Base-by-base conservation (phyloP, 2,113 vertebrate species). In the Anser cygnoides region DNA sequence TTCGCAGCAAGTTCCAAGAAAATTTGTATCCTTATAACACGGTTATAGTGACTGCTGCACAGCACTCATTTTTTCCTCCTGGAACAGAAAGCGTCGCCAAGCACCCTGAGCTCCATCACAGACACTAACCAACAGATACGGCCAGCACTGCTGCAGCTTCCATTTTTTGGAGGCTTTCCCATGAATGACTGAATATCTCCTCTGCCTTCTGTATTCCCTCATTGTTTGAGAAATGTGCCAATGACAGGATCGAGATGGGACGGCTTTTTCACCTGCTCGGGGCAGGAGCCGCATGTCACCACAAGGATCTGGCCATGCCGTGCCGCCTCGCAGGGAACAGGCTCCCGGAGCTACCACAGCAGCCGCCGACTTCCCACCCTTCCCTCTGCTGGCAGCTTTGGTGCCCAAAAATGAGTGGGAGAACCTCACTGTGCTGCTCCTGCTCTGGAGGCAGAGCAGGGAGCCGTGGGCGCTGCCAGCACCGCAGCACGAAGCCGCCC, bases 301-400 rank as follows among this genome's bases (percentile, higher is more conserved):
- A 6, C 3, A 7, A 14, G 6, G 35, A 10, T 10, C 50, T 11
- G 50, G 6, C 43, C 3, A 37, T 35, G 70, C 44, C 59, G 0
- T 1, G 41, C 43, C 76, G 29, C 70, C 62, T 2, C 3, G 29
- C 41, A 11, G 13, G 26, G 54, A 41, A 68, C n/a, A 33, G 18
- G 39, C 19, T 54, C 63, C 59, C 15, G 4, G 16, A 16, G 46
- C 8, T 5, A 22, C 16, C 35, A 6, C 52, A 41, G 67, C 54
- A 39, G 46, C 44, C 12, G 1, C 8, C 3, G 5, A 9, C 65
- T 29, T 35, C 80, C 43, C 67, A 29, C 54, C 44, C 44, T 61
- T 54, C 52, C 57, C 41, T 37, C 31, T 13, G 3, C 66, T 3
- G 31, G 74, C 73, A 84, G 81, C 55, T 66, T 82, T 39, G 12